Base-by-base conservation (phyloP, 2,113 vertebrate species). In the Eubucco bourcierii region DNA sequence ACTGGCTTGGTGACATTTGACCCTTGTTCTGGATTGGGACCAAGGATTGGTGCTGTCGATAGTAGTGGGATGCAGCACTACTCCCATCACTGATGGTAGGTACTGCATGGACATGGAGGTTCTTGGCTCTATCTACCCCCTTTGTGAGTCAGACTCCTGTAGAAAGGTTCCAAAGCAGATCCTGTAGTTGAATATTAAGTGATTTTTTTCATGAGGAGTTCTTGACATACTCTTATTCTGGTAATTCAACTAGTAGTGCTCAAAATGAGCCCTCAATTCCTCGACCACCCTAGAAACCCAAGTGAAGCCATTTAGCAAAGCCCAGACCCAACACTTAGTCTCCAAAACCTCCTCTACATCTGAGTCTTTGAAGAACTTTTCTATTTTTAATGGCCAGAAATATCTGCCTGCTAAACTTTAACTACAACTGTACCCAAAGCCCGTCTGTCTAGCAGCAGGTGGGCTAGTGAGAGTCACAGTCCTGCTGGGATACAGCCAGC, bases 401-500 rank as follows among this genome's bases (percentile, higher is more conserved):
- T 95, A 84, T 95, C 96, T 94, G 96, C 94, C 93, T 75, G 63
- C 93, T 97, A 97, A 97, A 97, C 96, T 89, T 95, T 94, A 93
- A 96, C 95, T 95, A 96, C 95, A 90, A 88, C 93, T 93, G 89
- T 91, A 83, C 95, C 58, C 96, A 84, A 70, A 94, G 95, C 95
- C 58, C 93, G 95, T 96, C 97, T 96, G 95, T 84, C 78, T 93
- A 96, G 96, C 83, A 95, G 97, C 97, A 97, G 98, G 98, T 96
- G 97, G 97, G 97, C 90, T 44, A 92, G 95, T 79, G 93, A 94
- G 95, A 97, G 95, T 92, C 92, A 94, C 95, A 84, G 94, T 96
- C 97, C 96, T 96, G 97, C 97, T 95, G 97, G 97, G 97, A 97
- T 93, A 97, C 80, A 65, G 96, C 97, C 97, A 97, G 97, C 97